Conservation (phyloP, 2,113 vertebrate genomes). For the Galeopterus variegatus region DNA sequence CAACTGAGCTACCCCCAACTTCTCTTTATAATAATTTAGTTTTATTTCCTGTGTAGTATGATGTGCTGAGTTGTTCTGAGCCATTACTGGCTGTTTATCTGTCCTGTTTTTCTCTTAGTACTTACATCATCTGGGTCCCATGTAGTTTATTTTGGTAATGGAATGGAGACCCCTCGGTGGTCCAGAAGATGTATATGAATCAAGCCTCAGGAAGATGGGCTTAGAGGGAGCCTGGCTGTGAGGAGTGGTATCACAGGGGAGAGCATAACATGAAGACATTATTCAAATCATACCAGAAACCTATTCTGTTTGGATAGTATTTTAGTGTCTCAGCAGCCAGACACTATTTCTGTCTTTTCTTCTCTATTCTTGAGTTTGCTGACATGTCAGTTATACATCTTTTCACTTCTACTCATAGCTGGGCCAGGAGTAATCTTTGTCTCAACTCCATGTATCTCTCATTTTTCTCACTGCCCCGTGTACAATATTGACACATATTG, state of each 20-base stretch:
- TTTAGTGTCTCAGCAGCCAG: neutral
- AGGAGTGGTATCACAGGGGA: neutral
- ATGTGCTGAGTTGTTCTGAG: neutral
- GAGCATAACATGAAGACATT: neutral
- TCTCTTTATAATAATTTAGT: neutral
- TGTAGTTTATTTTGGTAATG: neutral
- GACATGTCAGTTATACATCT: neutral
- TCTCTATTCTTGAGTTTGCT: neutral
- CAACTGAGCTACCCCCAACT: neutral
- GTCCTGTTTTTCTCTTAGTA: neutral
- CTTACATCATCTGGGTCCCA: neutral
- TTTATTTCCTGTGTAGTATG: neutral
- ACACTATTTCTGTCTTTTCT: neutral
- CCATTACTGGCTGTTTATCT: neutral
- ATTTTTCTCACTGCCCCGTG: neutral
- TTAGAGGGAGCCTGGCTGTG: neutral
- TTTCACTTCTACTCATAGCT: neutral
- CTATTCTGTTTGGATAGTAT: neutral
- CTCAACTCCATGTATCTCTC: neutral
- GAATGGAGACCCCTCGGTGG: neutral
- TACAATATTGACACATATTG: no score
- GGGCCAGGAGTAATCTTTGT: neutral
- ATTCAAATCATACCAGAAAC: neutral
- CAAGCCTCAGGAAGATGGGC: neutral
- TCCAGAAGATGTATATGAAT: neutral